Base-by-base conservation (phyloP, 2,888 invertebrate species). In the Neoitamus cyanurus region DNA sequence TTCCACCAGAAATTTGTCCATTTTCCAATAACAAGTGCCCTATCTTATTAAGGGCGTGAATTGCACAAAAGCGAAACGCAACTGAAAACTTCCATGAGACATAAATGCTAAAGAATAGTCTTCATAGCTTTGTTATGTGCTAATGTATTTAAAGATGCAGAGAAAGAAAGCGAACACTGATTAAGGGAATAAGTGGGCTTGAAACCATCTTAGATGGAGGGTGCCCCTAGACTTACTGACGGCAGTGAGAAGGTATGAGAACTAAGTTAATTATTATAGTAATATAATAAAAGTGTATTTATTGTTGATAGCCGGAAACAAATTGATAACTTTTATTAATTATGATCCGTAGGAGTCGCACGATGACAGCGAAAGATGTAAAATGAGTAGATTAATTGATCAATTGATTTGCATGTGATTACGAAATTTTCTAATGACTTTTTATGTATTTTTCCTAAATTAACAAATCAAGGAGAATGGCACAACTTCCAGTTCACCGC, bases 251-350 rank as follows among this genome's bases (percentile, higher is more conserved):
- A 46, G 72, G 15, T 72, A 72, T 42, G 46, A 30, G 37, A 72
- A 72, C 42, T 46, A 83, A 83, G 46, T 69, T 69, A 82, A 34
- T 72, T 42, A 83, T 72, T 31, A 83, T 68, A 83, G 37, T 46
- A 42, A 30, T 69, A 72, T 31, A 72, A 83, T 72, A 72, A 82
- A 82, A 82, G 69, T 83, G 69, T 83, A 83, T 83, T 83, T 83
- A 83, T 83, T 83, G 83, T 83, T 83, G 83, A 83, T 83, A 83
- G 83, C 72, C n/a, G 68, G 72, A 72, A 83, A 83, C 70, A 83
- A 83, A 72, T 83, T 83, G 83, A 83, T 82, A 82, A 37, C 69
- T 82, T 69, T 37, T 69, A 82, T 69, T 82, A 69, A 82, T 82
- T 80, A 68, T 80, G 82, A 82, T 69, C 36, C 36, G 69, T 69